Evolutionary conservation across 2,113 vertebrate genomes (phyloP), one percentile per base, ranked within the genome.

Genomic region (Tyto alba): DNA sequence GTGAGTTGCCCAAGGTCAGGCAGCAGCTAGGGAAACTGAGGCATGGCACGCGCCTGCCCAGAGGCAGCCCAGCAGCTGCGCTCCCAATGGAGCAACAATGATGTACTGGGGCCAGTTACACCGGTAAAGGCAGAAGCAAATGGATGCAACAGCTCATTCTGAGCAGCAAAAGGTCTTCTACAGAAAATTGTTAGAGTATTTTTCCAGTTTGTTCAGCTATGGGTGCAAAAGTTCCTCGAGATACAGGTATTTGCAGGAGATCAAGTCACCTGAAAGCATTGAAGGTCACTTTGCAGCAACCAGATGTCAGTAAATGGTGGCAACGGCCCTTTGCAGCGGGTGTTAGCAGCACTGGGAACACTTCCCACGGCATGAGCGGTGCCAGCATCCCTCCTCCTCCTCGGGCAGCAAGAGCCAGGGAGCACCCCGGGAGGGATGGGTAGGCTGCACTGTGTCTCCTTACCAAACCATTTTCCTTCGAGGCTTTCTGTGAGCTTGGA

Each of bases 31-130:
- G 45, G 91, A 91, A 95, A 94, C 78, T 62, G 88, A 97, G 92
- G 83, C 83, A 68, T 57, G 0, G 1, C 0, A 0, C 3, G 4
- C 63, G 32, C 19, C 41, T n/a, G 50, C 30, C 34, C 48, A 36
- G 59, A 41, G 50, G 21, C n/a, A 68, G 30, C 32, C 15, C 50
- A 45, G 62, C 3, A 10, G 25, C 14, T 18, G 1, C 22, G 2
- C 23, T 66, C 32, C 34, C 40, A 26, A 3, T 2, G 36, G 11
- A 83, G 77, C 38, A 67, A 16, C 2, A 5, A 30, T 72, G 71
- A 43, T 0, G 0, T 7, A 4, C 2, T 57, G 36, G 6, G 15
- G 11, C 12, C 56, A 64, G 18, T 23, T 38, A 29, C 23, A 5
- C 5, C 6, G 6, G 15, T 14, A 56, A 69, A 72, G 17, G 17